These are phyloP conservation scores for Drosophila prolongata DNA, from an alignment of 2,888 invertebrate genomes.

Conservation along the genomic window DNA sequence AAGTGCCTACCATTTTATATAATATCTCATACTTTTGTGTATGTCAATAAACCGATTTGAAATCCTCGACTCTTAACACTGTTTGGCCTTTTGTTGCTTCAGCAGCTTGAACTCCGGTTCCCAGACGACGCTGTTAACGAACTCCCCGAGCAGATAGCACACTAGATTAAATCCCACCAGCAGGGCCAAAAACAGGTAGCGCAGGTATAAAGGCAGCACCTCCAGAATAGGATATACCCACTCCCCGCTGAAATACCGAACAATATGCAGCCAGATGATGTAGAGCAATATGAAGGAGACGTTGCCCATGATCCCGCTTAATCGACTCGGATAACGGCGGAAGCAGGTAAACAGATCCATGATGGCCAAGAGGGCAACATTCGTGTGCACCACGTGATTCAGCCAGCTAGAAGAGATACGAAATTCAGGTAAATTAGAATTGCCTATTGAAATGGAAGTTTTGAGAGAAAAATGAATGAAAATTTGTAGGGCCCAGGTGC, in stretches of 20 bases:
- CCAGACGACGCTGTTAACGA: conserved; percentile 89
- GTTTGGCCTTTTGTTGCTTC: conserved; percentile 46
- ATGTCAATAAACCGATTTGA: conserved; percentile 62
- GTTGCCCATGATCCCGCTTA: conserved; percentile 87
- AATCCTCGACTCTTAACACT: conserved; percentile 37
- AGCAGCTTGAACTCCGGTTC: conserved; percentile 86
- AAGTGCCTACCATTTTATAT: conserved; percentile 57
- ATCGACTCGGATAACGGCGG: conserved; percentile 90
- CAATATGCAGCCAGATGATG: conserved; percentile 91
- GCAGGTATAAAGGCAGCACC: conserved; percentile 89
- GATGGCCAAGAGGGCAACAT: conserved; percentile 90
- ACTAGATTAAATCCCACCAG: conserved; percentile 86
- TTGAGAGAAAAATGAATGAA: neutral
- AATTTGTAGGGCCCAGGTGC: too few relatives aligned
- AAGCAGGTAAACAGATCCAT: conserved; percentile 90
- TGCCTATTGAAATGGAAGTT: too few relatives aligned
- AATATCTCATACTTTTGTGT: conserved; percentile 53
- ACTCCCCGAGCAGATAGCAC: conserved; percentile 90
- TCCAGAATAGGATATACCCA: conserved; percentile 97
- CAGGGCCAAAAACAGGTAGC: conserved; percentile 89
- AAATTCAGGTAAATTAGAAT: neutral
- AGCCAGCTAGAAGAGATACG: conserved; percentile 87
- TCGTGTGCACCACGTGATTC: conserved; percentile 96
- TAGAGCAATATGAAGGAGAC: conserved; percentile 88
- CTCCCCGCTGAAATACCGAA: conserved; percentile 89